Conservation (phyloP, 2,888 invertebrate genomes). For the Arge pagana region DNA sequence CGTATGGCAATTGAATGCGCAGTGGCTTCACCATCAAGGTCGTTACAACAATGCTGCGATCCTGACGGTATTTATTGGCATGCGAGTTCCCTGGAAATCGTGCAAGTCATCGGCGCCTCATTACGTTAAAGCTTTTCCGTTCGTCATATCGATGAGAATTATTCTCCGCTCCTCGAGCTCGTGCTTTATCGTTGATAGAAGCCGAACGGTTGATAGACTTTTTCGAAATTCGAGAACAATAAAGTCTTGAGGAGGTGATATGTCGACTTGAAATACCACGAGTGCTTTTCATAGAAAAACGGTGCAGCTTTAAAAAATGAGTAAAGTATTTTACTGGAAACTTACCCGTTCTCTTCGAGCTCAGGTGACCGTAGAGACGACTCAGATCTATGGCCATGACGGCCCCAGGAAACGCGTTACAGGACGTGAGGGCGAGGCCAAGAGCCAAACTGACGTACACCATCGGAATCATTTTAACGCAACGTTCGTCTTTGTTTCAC, state of each 20-base stretch:
- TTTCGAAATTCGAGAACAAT: no score
- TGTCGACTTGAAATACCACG: constrained; percentile 32
- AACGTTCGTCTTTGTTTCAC: no score
- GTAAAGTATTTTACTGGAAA: no score
- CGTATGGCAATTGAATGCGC: no score
- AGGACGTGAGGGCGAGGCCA: constrained; percentile 56
- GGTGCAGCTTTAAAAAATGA: constrained; percentile 1
- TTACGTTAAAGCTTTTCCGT: no score
- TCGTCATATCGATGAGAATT: neutral
- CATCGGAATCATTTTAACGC: constrained; percentile 41
- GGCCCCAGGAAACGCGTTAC: constrained; percentile 69
- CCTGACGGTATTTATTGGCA: no score
- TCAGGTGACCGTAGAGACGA: constrained; percentile 78
- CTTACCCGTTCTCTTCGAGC: constrained; percentile 74
- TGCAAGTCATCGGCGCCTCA: no score
- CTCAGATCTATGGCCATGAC: constrained; percentile 79
- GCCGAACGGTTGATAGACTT: neutral
- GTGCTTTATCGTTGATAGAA: neutral
- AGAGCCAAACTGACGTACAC: constrained; percentile 45
- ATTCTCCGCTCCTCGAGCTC: neutral
- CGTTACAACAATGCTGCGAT: no score
- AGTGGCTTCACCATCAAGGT: no score
- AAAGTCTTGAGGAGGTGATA: no score
- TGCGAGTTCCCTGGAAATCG: no score
- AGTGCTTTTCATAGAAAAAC: constrained; percentile 23